phyloP scores from a whole-genome alignment of 2,113 vertebrate species.

The Apodemus speciosus region DNA sequence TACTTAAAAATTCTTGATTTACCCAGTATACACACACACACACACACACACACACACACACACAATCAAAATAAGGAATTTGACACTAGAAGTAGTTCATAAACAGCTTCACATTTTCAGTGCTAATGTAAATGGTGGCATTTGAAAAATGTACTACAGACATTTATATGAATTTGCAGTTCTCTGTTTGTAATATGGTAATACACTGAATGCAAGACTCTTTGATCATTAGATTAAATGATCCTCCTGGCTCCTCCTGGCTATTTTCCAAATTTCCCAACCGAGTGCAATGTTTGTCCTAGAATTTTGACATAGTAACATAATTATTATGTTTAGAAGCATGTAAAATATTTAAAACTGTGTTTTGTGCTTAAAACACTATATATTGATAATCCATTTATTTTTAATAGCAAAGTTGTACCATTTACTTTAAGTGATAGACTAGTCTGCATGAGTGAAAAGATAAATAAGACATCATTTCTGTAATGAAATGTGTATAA shows the following conservation, averaged over 20 bases:
- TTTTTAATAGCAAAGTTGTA: not conserved
- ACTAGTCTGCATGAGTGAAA: not conserved
- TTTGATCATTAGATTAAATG: not conserved
- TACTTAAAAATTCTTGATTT: not conserved
- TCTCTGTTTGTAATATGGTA: not conserved
- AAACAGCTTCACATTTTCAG: not conserved
- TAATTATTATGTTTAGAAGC: not conserved
- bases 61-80: not conserved
- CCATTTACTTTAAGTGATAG: not conserved
- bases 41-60: not conserved
- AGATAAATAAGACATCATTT: not conserved
- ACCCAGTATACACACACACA: not conserved
- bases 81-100: not conserved
- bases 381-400: not conserved
- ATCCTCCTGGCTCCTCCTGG: not conserved
- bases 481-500: not conserved
- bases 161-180: not conserved
- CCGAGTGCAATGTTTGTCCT: not conserved
- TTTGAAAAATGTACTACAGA: not conserved
- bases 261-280: not conserved
- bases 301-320: not conserved
- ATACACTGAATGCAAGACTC: not conserved
- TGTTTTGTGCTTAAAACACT: not conserved
- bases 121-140: not conserved
- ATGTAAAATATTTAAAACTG: not conserved